A percentile compares a stretch with the other conserved stretches of the same genome.
Evolutionary conservation across 2,113 vertebrate genomes (phyloP).

Genomic region (Anser brachyrhynchus): DNA sequence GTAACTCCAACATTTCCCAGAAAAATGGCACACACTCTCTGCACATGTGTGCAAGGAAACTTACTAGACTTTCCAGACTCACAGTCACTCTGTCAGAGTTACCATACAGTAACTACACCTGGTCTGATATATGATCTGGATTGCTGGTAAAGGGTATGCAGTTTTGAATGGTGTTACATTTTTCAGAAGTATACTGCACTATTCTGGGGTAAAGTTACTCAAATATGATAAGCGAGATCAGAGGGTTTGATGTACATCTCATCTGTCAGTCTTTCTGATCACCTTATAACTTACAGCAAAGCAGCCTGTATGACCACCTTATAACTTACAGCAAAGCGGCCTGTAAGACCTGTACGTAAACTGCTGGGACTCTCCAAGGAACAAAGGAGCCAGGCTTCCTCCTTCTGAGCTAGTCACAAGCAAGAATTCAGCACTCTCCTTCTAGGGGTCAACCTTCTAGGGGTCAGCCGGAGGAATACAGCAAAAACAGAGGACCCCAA

Average conservation of each 20-base stretch:
- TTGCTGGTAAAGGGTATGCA: rapidly evolving
- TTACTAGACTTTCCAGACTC: neutral
- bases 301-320: neutral
- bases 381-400: neutral
- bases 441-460: neutral
- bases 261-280: neutral
- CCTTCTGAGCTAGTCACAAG: neutral
- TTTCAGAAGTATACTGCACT: neutral
- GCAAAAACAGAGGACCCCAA: neutral
- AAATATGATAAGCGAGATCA: neutral
- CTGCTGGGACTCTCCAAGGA: neutral
- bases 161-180: neutral
- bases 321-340: neutral
- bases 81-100: rapidly evolving
- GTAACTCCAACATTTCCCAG: neutral
- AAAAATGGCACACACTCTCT: neutral
- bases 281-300: neutral
- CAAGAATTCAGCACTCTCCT: neutral
- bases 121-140: neutral
- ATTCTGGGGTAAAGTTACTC: neutral
- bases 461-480: neutral
- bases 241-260: neutral
- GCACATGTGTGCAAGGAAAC: neutral
- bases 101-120: neutral
- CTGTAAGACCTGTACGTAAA: neutral